phyloP scores from a whole-genome alignment of 1,140 invertebrate genomes.

The Probaryconus sp. region DNA sequence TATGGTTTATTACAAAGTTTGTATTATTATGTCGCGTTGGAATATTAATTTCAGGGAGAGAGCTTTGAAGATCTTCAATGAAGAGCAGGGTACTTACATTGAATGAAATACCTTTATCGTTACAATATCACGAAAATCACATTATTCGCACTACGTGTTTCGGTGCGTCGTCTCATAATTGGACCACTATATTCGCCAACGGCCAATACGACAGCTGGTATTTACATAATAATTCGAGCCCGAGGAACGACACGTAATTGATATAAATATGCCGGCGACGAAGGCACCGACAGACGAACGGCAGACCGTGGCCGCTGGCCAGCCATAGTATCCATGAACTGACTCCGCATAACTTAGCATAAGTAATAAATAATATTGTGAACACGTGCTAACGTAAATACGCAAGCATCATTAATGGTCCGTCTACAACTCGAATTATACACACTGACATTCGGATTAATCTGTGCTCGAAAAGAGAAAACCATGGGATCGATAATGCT shows the following conservation, averaged over 20 bases:
- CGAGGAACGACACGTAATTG: constrained; percentile 74
- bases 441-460: constrained; percentile 37
- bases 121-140: constrained; percentile 61
- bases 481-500: no score
- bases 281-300: constrained; percentile 71
- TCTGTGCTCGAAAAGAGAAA: constrained; percentile 1
- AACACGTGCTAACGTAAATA: constrained; percentile 73
- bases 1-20: no score
- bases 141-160: constrained; percentile 57
- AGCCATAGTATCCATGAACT: constrained; percentile 70
- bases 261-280: constrained; percentile 74
- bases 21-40: no score
- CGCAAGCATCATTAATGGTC: constrained; percentile 61
- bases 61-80: no score
- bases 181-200: constrained; percentile 59
- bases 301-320: constrained; percentile 72
- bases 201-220: constrained; percentile 63
- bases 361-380: constrained; percentile 76
- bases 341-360: constrained; percentile 74
- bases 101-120: constrained; percentile 47
- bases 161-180: constrained; percentile 60
- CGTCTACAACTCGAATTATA: constrained; percentile 51
- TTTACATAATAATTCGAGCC: constrained; percentile 75
- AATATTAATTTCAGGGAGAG: constrained; percentile 39
- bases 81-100: constrained; percentile 7